Conservation (phyloP, 2,113 vertebrate species). For the Procapra przewalskii region DNA sequence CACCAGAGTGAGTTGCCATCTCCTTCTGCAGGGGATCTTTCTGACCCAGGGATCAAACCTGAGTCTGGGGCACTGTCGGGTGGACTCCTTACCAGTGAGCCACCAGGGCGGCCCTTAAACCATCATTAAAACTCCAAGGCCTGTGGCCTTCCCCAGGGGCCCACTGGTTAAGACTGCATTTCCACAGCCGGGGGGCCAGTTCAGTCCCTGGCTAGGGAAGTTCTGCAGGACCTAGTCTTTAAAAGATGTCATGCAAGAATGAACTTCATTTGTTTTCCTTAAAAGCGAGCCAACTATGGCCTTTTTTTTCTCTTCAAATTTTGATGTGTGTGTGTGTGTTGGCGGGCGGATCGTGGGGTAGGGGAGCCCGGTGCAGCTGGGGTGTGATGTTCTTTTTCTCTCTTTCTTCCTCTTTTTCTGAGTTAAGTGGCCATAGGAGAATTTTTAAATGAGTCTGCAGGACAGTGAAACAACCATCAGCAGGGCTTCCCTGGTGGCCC, state of each 20-base stretch:
- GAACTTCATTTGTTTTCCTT: not conserved
- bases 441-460: not conserved
- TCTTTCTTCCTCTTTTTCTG: not conserved
- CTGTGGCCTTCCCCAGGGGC: not conserved
- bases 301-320: not conserved
- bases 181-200: not conserved
- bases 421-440: not conserved
- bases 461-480: not conserved
- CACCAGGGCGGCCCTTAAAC: not conserved
- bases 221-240: not conserved
- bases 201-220: not conserved
- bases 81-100: not conserved
- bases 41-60: not conserved
- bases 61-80: not conserved
- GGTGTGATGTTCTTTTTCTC: not conserved
- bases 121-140: not conserved
- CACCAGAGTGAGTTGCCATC: not conserved
- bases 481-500: not conserved
- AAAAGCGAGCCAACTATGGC: not conserved
- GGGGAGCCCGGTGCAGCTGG: rapidly evolving
- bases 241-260: not conserved
- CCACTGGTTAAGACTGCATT: not conserved
- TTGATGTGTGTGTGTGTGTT: not conserved
- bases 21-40: not conserved
- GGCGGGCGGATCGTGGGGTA: rapidly evolving